Base-by-base conservation (phyloP, 2,113 vertebrate species). In the Malurus cyaneus region DNA sequence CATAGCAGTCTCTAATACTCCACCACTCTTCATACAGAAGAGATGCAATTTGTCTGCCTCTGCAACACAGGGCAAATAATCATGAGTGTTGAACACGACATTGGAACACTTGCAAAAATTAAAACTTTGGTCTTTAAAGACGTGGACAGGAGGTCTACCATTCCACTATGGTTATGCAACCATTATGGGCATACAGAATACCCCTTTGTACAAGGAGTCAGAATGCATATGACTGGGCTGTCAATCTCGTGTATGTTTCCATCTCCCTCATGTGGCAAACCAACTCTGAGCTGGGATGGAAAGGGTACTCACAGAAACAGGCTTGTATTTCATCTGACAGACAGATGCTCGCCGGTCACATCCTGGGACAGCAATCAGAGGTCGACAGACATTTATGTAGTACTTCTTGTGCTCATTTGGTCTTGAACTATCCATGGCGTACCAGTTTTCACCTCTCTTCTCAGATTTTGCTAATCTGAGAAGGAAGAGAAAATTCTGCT, bases 321-420 rank as follows among this genome's bases (percentile, higher is more conserved):
- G 97, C 2, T 25, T 86, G 23, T 98, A 99, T 16, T 97, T 95
- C 97, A 98, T 98, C 98, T 99, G 98, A 69, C 99, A 99, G 50
- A 98, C 98, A 0, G 99, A 98, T 0, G 99, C 98, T 3, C 96
- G 96, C 3, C 98, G 98, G 89, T 99, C 98, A 6, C 99, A 99
- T 80, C 99, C 99, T 0, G 82, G 87, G 24, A 99, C 98, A 0
- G 98, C 96, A 44, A 96, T 97, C 88, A 99, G 96, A 0, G 99
- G 98, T 6, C 98, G 98, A 47, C 99, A 99, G 34, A 99, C 93
- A 2, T 99, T 99, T 88, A 99, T 98, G 97, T 99, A 99, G 92
- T 99, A 99, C 59, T 99, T 99, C 91, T 96, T 98, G 18, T 7
- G 97, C 12, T 92, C 94, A 8, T 0, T 26, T 1, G 67, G 50